Conservation (phyloP, 2,888 invertebrate species). For the Adineta ricciae region DNA sequence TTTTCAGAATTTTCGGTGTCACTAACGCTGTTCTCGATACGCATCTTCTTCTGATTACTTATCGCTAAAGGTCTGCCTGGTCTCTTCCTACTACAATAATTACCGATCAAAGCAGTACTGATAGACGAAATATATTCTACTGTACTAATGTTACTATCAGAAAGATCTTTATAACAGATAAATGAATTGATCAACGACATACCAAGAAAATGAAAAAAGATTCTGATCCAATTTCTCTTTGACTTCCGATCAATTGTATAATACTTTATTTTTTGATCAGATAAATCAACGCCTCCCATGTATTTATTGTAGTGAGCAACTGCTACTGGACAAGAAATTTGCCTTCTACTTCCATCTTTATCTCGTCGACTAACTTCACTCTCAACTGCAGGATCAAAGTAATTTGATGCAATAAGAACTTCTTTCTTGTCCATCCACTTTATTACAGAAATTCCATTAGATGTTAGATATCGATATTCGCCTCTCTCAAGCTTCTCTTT, state of each 20-base stretch:
- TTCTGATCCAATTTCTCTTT: background rate
- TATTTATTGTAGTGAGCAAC: background rate
- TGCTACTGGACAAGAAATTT: background rate
- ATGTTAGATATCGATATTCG: background rate
- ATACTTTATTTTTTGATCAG: too few species aligned
- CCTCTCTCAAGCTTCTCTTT: background rate
- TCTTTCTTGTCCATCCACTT: too few species aligned
- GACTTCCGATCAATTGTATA: background rate
- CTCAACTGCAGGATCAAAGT: too few species aligned
- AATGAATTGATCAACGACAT: background rate
- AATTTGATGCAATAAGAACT: too few species aligned
- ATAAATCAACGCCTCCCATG: background rate
- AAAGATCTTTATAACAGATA: background rate
- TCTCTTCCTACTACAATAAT: background rate
- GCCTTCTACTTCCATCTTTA: background rate
- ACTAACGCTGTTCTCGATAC: background rate
- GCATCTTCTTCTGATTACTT: background rate
- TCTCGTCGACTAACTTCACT: too few species aligned
- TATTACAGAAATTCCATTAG: background rate
- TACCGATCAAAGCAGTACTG: background rate
- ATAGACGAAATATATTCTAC: background rate
- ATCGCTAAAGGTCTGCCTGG: background rate
- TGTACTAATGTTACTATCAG: background rate
- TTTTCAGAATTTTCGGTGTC: background rate
- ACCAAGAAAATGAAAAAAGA: background rate